Percentiles rank a stretch among this genome's conserved stretches.
Conservation (phyloP, 2,888 invertebrate species). For the Serrognathus titanus region DNA sequence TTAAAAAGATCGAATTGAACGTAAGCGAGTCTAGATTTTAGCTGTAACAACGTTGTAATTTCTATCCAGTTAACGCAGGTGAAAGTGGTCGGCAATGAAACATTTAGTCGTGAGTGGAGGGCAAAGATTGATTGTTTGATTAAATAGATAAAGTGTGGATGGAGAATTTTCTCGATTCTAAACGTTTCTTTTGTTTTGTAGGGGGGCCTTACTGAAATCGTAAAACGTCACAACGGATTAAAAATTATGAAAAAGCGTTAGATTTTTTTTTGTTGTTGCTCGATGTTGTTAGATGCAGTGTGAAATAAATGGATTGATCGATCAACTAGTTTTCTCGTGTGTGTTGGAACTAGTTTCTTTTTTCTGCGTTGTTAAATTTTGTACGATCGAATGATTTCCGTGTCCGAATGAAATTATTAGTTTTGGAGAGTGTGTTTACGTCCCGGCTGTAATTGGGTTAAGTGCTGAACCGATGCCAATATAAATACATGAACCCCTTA, state of each 20-base stretch:
- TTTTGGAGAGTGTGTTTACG: conserved; percentile 23
- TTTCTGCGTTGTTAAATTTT: conserved; percentile 32
- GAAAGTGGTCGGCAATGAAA: too few species aligned
- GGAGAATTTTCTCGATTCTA: conserved; percentile 22
- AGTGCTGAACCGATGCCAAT: conserved; percentile 40
- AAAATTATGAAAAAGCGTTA: conserved; percentile 32
- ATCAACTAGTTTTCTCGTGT: conserved; percentile 26
- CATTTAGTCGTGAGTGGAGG: conserved; percentile 19
- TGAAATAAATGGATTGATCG: conserved; percentile 48
- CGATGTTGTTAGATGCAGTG: conserved; percentile 34
- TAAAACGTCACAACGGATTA: conserved; percentile 13
- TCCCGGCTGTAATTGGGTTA: conserved; percentile 39
- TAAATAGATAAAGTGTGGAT: conserved; percentile 27
- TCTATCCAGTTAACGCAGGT: too few species aligned
- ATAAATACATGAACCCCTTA: conserved; percentile 50
- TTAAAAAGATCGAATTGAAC: too few species aligned
- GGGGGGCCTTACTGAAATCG: conserved; percentile 23
- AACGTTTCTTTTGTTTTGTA: conserved; percentile 24
- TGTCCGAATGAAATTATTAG: conserved; percentile 25
- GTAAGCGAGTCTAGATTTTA: too few species aligned
- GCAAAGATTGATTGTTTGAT: conserved; percentile 23
- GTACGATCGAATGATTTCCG: conserved; percentile 32
- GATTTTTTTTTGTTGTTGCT: conserved; percentile 37
- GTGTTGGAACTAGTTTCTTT: conserved; percentile 35
- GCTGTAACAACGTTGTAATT: too few species aligned